Evolutionary conservation across 1,140 invertebrate species (phyloP), one percentile per base, ranked within the genome.

Genomic region (Cydia splendana): DNA sequence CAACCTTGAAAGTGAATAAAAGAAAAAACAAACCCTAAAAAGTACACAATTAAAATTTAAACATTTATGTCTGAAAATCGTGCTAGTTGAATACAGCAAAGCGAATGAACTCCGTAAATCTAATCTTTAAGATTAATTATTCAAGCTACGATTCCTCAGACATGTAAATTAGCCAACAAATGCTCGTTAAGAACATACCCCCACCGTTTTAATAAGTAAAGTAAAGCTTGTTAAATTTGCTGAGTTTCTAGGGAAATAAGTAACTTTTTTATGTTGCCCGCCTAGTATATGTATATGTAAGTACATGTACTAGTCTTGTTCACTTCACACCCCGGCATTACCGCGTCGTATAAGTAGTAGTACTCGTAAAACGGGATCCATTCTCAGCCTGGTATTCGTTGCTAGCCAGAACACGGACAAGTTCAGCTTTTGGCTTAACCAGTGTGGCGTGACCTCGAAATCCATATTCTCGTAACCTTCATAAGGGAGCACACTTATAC

Each of bases 281-380:
- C 57, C 57, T 24, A 20, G 20, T 62, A 24, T 24, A 24, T 24
- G 2, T 24, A 24, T 24, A n/a, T 1, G 28, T 30, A 30, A 1
- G 24, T 24, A 48, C 45, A 42, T 48, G 12, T 48, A 62, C 57
- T 24, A 62, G 57, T 24, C 18, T 62, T n/a, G 57, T 12, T 62
- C 10, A 24, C 20, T 24, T 62, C 57, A 62, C 20, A 62, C 57
- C 57, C 7, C 57, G 20, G 57, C 20, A 24, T 62, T 24, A 62
- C 57, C 57, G 38, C 34, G 30, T 71, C 38, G 67, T 71, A 71
- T 38, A 71, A 38, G 34, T 30, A 71, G 67, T 71, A 71, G 67
- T 71, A 48, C 45, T 48, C 45, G 7, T 48, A 71, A 71, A 71
- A 71, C 34, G 38, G 34, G 10, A n/a, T 71, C 67, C 67, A 71